These are phyloP conservation scores for Otis tarda DNA, from an alignment of 2,113 vertebrate genomes.

Conservation along the genomic window DNA sequence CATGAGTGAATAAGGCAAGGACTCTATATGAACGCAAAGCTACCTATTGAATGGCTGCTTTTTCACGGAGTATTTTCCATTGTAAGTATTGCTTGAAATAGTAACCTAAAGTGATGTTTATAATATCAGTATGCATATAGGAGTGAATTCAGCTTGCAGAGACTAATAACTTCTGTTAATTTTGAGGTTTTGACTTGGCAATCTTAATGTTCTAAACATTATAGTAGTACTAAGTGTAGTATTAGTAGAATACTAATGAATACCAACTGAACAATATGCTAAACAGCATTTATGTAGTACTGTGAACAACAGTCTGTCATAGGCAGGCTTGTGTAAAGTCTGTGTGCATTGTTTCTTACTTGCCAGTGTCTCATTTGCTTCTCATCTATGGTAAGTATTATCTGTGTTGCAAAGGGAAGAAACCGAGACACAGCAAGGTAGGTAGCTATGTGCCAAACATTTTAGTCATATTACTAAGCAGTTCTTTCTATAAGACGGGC, in stretches of 20 bases:
- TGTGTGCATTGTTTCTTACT: neutral
- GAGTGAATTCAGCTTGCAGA: neutral
- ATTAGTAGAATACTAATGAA: neutral
- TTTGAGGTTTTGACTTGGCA: neutral
- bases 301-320: neutral
- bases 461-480: fast-evolving
- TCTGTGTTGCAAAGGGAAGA: neutral
- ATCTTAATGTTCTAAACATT: neutral
- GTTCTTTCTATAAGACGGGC: neutral
- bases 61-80: neutral
- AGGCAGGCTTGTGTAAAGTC: neutral
- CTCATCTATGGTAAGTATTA: neutral
- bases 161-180: neutral
- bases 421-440: neutral
- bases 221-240: neutral
- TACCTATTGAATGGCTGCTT: neutral
- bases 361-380: neutral
- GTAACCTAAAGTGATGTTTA: neutral
- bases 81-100: neutral
- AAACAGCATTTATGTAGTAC: neutral
- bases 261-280: neutral
- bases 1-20: neutral
- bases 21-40: neutral
- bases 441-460: neutral
- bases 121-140: neutral